Conservation (phyloP, 2,113 vertebrate genomes). For the Malurus melanocephalus region DNA sequence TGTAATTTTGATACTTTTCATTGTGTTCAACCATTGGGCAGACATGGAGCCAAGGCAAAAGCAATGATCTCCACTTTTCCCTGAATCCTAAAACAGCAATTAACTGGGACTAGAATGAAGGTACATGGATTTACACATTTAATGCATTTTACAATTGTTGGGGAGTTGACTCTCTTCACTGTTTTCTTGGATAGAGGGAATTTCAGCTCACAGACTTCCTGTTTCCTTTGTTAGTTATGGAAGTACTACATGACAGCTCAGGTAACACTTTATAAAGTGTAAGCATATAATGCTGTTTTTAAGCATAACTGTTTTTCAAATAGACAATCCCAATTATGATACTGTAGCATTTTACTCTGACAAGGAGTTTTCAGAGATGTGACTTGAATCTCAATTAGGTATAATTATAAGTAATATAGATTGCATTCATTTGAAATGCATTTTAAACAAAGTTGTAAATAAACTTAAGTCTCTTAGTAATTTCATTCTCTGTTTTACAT, state of each 20-base stretch:
- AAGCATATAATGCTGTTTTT: neutral
- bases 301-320: neutral
- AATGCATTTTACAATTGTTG: neutral
- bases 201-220: neutral
- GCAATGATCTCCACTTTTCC: neutral
- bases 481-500: neutral
- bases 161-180: neutral
- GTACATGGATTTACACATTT: neutral
- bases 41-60: neutral
- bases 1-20: neutral
- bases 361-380: neutral
- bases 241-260: neutral
- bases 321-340: neutral
- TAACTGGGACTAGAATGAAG: neutral
- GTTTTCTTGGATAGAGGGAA: neutral
- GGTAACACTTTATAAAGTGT: neutral
- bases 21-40: neutral
- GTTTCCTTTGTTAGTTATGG: neutral
- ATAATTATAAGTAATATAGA: neutral
- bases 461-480: neutral
- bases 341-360: neutral
- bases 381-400: neutral
- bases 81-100: neutral
- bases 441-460: neutral
- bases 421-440: neutral